A percentile compares a stretch with the other conserved stretches of the same genome.
Evolutionary conservation across 2,113 vertebrate genomes (phyloP).

Genomic region (Microcebus ravelobensis): DNA sequence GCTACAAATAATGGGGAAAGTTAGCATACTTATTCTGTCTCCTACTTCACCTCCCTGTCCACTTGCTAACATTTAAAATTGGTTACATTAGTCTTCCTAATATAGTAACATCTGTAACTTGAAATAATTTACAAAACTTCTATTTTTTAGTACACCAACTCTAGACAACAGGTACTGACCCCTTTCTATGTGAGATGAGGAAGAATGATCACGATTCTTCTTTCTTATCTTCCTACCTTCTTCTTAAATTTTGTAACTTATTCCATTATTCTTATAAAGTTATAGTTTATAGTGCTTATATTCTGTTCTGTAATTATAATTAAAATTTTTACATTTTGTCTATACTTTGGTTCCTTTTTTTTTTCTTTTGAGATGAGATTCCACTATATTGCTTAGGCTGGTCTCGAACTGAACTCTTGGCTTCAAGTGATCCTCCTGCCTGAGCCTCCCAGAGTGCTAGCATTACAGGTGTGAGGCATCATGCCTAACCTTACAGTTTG

Average conservation of each 20-base stretch:
- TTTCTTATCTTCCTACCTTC: neutral
- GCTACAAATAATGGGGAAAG: neutral
- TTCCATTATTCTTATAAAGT: neutral
- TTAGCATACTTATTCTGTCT: neutral
- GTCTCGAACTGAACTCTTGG: no score
- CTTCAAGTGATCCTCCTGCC: no score
- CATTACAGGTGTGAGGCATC: no score
- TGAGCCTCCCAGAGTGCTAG: no score
- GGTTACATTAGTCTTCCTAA: neutral
- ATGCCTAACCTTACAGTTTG: no score
- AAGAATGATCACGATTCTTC: neutral
- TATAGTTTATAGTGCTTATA: neutral
- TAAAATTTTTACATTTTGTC: neutral
- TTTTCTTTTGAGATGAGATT: no score
- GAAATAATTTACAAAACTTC: neutral
- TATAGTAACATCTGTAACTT: neutral
- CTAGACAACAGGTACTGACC: neutral
- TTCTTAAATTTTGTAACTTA: neutral
- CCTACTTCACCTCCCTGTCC: neutral
- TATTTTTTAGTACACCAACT: neutral
- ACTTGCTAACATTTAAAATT: neutral
- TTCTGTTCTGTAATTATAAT: neutral
- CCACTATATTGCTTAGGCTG: no score
- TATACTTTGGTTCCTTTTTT: neutral
- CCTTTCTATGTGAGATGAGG: neutral